These are phyloP conservation scores for Coccyzus lansbergi DNA, from an alignment of 2,797 vertebrate genomes.

Conservation along the genomic window DNA sequence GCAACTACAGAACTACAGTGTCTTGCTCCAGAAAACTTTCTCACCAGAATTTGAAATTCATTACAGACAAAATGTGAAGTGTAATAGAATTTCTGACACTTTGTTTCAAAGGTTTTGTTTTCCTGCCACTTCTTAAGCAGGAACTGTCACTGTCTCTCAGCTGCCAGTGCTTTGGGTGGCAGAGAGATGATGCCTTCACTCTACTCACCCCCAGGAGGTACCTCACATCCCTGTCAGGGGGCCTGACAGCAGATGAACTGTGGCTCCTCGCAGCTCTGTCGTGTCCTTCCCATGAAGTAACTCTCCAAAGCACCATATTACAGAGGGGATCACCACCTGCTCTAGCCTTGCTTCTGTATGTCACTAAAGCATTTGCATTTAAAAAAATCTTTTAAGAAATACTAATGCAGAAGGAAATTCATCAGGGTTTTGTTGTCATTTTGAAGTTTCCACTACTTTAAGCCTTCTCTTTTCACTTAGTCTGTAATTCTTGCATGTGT, in stretches of 20 bases:
- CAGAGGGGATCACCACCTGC: fast-evolving
- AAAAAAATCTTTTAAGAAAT: neutral
- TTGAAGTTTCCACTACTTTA: neutral
- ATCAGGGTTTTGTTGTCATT: neutral
- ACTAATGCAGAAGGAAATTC: neutral
- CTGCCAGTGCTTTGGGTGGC: neutral
- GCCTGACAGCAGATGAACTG: neutral
- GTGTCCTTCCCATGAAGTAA: fast-evolving
- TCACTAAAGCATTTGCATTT: neutral
- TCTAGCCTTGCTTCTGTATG: neutral
- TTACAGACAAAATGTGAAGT: neutral
- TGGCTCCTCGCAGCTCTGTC: neutral
- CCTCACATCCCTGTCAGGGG: fast-evolving
- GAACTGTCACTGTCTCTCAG: neutral
- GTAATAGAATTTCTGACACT: fast-evolving
- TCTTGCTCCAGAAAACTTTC: neutral
- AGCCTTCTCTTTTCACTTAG: neutral
- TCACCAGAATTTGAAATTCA: fast-evolving
- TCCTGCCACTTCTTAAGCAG: neutral
- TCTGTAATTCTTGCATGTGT: fast-evolving
- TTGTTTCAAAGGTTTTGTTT: neutral
- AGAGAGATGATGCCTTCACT: no score
- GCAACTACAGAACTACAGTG: fast-evolving
- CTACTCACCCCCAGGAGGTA: fast-evolving
- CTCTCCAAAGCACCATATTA: neutral